phyloP scores from a whole-genome alignment of 2,888 invertebrate genomes.

The Tenodera sinensis region DNA sequence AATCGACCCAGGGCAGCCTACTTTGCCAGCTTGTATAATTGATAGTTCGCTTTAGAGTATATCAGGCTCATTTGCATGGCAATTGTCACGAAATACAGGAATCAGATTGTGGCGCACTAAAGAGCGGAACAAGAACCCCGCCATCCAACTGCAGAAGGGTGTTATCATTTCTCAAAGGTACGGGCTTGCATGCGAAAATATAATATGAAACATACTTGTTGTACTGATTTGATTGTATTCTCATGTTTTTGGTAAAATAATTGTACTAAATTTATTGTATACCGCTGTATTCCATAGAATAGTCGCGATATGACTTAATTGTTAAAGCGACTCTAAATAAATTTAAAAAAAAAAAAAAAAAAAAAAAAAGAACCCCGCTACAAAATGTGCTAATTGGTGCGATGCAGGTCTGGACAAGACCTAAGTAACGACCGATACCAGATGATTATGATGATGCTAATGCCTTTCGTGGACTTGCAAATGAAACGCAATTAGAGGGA shows the following conservation, averaged over 20 bases:
- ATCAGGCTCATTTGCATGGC: not conserved
- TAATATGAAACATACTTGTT: no score
- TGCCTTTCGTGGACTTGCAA: slow-evolving; percentile 5
- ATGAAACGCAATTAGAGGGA: not conserved
- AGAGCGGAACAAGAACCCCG: not conserved
- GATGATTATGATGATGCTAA: not conserved
- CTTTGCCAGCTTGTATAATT: not conserved
- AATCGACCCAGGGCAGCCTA: not conserved
- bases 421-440: not conserved
- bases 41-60: not conserved
- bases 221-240: no score
- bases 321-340: no score
- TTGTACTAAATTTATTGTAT: no score
- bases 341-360: no score
- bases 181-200: no score
- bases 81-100: not conserved
- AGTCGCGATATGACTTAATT: no score
- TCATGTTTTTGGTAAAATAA: no score
- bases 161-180: no score
- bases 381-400: not conserved
- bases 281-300: no score
- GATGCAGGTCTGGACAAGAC: not conserved
- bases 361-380: not conserved
- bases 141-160: no score
- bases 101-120: not conserved